These are phyloP conservation scores for Anas platyrhynchos DNA, from an alignment of 2,113 vertebrate species.

Conservation along the genomic window DNA sequence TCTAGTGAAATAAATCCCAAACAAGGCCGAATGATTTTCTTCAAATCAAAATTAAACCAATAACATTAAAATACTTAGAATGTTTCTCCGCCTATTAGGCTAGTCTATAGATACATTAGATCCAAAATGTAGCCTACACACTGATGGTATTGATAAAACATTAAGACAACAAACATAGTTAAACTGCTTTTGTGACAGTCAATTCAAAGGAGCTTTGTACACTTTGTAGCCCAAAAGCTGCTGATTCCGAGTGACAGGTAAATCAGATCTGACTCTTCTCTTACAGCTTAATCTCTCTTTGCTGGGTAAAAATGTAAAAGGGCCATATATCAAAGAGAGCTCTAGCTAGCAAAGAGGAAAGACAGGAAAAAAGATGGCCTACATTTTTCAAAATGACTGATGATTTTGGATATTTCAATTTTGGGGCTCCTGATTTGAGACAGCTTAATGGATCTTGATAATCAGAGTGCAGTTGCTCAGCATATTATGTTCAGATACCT, in stretches of 20 bases:
- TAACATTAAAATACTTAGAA: neutral
- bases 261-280: conserved; percentile 12
- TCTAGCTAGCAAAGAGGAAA: neutral
- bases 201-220: neutral
- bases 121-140: neutral
- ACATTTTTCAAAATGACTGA: conserved; percentile 8
- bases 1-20: neutral
- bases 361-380: neutral
- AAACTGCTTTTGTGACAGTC: neutral
- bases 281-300: conserved; percentile 13
- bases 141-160: neutral
- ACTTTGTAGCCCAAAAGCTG: neutral
- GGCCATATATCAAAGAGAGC: neutral
- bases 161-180: neutral
- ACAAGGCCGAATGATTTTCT: neutral
- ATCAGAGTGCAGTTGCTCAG: neutral
- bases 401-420: conserved; percentile 13
- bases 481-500: neutral
- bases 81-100: neutral
- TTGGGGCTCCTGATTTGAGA: neutral
- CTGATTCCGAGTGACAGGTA: conserved; percentile 29
- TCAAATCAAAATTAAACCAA: neutral
- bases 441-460: neutral
- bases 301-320: neutral
- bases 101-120: neutral